Conservation (phyloP, 2,888 invertebrate genomes). For the Andrena bicolor region DNA sequence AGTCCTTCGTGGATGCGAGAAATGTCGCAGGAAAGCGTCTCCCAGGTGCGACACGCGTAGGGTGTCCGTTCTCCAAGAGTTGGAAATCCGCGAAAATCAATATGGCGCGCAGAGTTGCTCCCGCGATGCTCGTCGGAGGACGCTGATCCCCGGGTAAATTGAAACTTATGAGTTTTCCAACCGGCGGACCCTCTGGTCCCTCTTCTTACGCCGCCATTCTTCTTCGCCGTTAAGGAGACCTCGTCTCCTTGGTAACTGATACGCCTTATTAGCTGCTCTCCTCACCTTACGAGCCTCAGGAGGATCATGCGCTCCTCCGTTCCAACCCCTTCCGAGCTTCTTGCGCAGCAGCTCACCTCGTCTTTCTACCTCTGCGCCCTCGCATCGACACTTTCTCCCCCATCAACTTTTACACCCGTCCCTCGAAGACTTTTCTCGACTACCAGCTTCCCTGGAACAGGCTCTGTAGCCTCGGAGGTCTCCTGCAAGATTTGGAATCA, state of each 20-base stretch:
- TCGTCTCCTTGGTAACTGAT: slow-evolving; percentile 81
- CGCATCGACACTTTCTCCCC: slow-evolving; percentile 26
- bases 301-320: slow-evolving; percentile 72
- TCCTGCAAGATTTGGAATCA: too few species aligned
- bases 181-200: slow-evolving; percentile 64
- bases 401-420: not conserved
- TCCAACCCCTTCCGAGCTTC: slow-evolving; percentile 56
- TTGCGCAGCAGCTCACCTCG: slow-evolving; percentile 58
- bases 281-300: slow-evolving; percentile 73
- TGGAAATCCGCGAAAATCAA: slow-evolving; percentile 74
- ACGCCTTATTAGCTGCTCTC: slow-evolving; percentile 79
- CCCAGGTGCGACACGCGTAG: not conserved
- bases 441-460: not conserved
- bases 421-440: not conserved
- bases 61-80: slow-evolving; percentile 37
- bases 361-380: slow-evolving; percentile 31
- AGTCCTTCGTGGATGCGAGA: too few species aligned
- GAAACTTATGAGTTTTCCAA: slow-evolving; percentile 84
- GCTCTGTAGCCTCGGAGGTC: not conserved
- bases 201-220: slow-evolving; percentile 79
- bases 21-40: not conserved
- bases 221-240: slow-evolving; percentile 80
- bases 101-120: slow-evolving; percentile 69
- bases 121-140: slow-evolving; percentile 77
- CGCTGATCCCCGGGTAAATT: slow-evolving; percentile 84